Evolutionary conservation across 1,140 invertebrate genomes (phyloP).

Genomic region (Temnothorax nylanderi): DNA sequence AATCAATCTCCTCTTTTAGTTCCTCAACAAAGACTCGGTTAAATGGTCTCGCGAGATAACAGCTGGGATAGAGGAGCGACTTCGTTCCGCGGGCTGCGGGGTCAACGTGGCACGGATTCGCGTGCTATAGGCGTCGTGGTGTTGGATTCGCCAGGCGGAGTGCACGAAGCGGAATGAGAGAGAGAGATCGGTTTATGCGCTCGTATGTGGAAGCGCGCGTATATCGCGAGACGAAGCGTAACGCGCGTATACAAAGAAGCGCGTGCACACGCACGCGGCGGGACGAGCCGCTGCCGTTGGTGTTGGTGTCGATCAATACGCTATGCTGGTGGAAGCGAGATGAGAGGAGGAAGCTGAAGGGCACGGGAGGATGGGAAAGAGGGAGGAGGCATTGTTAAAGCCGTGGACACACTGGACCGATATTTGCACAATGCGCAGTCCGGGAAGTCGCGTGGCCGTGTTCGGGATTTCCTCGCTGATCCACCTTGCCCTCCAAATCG

Average conservation of each 20-base stretch:
- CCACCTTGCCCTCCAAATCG: conserved; percentile 6
- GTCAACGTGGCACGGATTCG: conserved; percentile 43
- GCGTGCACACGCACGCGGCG: background rate
- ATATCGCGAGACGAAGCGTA: conserved; percentile 56
- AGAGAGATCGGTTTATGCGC: conserved; percentile 47
- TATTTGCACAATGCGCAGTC: conserved; percentile 44
- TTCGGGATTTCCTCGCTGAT: conserved; percentile 13
- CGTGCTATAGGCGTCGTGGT: background rate
- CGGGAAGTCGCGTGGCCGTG: conserved; percentile 30
- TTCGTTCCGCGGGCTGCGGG: background rate
- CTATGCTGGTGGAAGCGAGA: conserved; percentile 66
- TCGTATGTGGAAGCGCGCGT: conserved; percentile 34
- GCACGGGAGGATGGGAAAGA: background rate
- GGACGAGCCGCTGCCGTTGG: conserved; percentile 45
- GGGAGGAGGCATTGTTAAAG: conserved; percentile 64
- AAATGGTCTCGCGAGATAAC: background rate
- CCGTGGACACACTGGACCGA: conserved; percentile 48
- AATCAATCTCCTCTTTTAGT: background rate
- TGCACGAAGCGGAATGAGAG: conserved; percentile 58
- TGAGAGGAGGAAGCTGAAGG: conserved; percentile 56
- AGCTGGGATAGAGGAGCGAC: conserved; percentile 2
- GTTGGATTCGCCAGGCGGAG: conserved; percentile 12
- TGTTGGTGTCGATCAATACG: conserved; percentile 72
- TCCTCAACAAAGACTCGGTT: background rate
- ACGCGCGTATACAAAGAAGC: conserved; percentile 23